Evolutionary conservation across 37 sponge, comb jelly and placozoan species (phyloP).

Genomic region (Spongilla lacustris): DNA sequence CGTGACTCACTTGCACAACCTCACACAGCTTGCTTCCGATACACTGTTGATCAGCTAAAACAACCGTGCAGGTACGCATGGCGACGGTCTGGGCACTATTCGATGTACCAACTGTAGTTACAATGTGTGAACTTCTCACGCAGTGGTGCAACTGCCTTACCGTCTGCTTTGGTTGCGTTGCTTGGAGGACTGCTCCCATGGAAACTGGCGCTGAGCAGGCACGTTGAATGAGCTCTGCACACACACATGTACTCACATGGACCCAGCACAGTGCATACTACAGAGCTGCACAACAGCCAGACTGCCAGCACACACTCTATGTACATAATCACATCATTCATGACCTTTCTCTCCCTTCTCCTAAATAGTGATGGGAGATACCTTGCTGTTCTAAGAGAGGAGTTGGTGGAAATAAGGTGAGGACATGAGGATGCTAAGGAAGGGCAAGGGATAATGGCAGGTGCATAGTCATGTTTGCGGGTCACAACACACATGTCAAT

Average conservation of each 20-base stretch:
- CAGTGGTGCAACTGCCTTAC: background rate
- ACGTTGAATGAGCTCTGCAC: background rate
- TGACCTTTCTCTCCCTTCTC: background rate
- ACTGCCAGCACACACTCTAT: too few relatives aligned
- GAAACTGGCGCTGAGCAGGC: constrained; percentile 55
- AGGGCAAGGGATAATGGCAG: too few relatives aligned
- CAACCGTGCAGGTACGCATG: background rate
- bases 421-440: background rate
- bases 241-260: too few relatives aligned
- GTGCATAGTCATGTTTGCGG: too few relatives aligned
- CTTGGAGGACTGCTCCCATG: constrained; percentile 29
- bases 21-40: background rate
- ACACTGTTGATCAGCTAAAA: background rate
- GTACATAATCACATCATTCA: too few relatives aligned
- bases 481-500: background rate
- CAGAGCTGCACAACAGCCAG: too few relatives aligned
- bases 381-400: constrained; percentile 67
- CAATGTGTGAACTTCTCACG: background rate
- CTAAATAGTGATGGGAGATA: constrained; percentile 49
- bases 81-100: background rate
- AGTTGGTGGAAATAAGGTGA: constrained; percentile 63
- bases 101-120: background rate
- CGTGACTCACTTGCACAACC: background rate
- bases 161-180: background rate
- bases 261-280: too few relatives aligned